These are phyloP conservation scores for Enteromius radiatus DNA, from an alignment of 2,797 vertebrate species.

Conservation along the genomic window DNA sequence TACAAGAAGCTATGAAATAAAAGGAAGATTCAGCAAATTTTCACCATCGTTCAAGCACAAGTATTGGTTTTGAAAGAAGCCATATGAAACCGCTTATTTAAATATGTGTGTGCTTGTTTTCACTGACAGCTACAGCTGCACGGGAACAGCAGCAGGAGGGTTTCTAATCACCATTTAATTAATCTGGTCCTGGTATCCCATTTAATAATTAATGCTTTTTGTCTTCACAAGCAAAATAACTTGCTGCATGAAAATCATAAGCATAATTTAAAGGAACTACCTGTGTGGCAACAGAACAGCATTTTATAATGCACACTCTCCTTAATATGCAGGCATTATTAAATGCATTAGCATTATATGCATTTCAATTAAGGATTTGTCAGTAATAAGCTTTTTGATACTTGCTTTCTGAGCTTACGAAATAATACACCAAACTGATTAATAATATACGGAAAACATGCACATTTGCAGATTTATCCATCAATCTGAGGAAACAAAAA, in stretches of 20 bases:
- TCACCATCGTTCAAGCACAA: background rate
- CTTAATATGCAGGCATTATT: background rate
- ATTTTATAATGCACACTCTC: background rate
- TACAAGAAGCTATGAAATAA: background rate
- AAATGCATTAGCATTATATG: background rate
- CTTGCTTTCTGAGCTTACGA: constrained; percentile 7
- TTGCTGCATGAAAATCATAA: constrained; percentile 20
- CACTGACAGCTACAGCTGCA: background rate
- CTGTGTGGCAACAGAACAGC: background rate
- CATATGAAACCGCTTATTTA: background rate
- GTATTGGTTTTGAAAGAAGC: background rate
- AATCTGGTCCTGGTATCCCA: background rate
- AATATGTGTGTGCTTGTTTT: background rate
- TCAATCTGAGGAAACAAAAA: background rate
- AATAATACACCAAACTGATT: background rate
- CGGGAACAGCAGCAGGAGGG: constrained; percentile 6
- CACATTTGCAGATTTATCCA: background rate
- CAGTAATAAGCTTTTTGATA: constrained; percentile 8
- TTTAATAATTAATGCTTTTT: constrained; percentile 25
- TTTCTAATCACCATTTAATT: constrained; percentile 23
- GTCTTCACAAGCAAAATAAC: background rate
- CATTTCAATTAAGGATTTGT: background rate
- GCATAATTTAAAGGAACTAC: background rate
- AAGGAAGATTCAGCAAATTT: constrained; percentile 3
- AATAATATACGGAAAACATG: constrained; percentile 12